These are phyloP conservation scores for Plecotus auritus DNA, from an alignment of 2,113 vertebrate genomes.

Conservation along the genomic window DNA sequence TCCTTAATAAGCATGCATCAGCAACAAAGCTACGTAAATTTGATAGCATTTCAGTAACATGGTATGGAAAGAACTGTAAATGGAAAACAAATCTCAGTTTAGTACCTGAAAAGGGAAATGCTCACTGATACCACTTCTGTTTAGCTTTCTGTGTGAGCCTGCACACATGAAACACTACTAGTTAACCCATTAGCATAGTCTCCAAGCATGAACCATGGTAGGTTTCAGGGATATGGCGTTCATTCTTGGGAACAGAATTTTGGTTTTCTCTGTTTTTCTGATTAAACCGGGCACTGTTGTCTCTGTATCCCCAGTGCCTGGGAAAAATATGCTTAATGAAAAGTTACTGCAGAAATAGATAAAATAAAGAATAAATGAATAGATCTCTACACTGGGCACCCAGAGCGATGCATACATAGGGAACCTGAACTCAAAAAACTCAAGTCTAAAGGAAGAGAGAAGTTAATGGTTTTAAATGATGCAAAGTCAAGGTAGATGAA, in stretches of 20 bases:
- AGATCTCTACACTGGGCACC: neutral
- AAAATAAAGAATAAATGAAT: neutral
- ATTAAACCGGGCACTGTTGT: neutral
- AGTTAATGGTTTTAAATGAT: neutral
- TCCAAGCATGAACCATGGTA: neutral
- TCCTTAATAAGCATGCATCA: slow-evolving; percentile 3
- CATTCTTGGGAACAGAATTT: neutral
- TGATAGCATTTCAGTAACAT: neutral
- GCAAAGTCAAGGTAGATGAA: neutral
- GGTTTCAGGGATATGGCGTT: neutral
- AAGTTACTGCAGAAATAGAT: neutral
- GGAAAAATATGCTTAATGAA: neutral
- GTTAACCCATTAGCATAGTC: neutral
- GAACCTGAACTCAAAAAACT: neutral
- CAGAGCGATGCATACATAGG: neutral
- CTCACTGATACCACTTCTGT: neutral
- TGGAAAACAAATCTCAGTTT: slow-evolving; percentile 27
- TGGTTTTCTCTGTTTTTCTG: neutral
- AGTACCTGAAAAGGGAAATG: neutral
- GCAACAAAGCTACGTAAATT: neutral
- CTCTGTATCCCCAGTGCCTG: neutral
- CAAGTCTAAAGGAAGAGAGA: neutral
- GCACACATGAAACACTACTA: neutral
- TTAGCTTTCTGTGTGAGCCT: neutral
- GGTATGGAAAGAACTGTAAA: neutral